A percentile compares a stretch with the other conserved stretches of the same genome.
These are phyloP conservation scores for Prunella himalayana DNA, from an alignment of 2,113 vertebrate species.

Conservation along the genomic window DNA sequence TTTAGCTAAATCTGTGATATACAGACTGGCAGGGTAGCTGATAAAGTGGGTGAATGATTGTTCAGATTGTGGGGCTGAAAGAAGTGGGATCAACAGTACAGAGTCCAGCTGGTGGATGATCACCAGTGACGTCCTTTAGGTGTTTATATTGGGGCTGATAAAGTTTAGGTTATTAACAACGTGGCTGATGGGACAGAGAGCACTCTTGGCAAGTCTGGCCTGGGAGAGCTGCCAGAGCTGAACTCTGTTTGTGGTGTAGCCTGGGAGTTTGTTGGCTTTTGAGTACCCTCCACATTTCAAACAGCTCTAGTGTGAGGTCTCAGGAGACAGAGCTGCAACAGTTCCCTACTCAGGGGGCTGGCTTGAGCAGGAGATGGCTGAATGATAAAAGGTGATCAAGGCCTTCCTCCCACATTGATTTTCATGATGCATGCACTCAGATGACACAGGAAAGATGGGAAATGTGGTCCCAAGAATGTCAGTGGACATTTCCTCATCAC, in stretches of 20 bases:
- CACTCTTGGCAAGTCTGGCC: background rate
- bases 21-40: background rate
- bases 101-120: background rate
- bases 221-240: background rate
- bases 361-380: background rate
- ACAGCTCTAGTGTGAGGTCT: background rate
- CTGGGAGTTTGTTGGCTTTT: background rate
- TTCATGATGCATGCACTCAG: background rate
- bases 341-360: background rate
- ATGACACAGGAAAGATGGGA: background rate
- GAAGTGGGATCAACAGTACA: background rate
- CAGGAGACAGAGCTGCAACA: background rate
- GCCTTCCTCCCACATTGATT: background rate
- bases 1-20: background rate
- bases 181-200: background rate
- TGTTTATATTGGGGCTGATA: background rate
- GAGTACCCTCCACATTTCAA: background rate
- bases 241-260: background rate
- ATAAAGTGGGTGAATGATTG: background rate
- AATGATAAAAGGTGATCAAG: background rate
- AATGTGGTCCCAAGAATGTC: background rate
- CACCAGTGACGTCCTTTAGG: accelerated
- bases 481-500: background rate
- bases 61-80: background rate
- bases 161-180: background rate